These are phyloP conservation scores for Brachystomella parvula DNA, from an alignment of 1,140 invertebrate species.

Conservation along the genomic window DNA sequence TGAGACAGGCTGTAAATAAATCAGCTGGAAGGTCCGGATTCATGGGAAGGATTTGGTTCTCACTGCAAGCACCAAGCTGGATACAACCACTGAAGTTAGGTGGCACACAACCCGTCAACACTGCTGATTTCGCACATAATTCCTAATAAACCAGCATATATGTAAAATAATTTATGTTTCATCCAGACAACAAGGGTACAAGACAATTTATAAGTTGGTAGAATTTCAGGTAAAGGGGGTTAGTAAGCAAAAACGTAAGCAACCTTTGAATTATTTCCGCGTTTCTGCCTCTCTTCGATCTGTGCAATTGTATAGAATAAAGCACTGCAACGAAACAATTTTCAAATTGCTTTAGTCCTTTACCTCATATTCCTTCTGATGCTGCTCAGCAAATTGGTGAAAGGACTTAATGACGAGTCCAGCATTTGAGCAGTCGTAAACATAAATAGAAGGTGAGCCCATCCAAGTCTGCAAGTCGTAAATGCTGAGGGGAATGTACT, in stretches of 20 bases:
- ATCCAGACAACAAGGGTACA: background rate
- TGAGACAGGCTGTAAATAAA: slow-evolving; percentile 95
- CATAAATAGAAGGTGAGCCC: slow-evolving; percentile 96
- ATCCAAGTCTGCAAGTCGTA: slow-evolving; percentile 99
- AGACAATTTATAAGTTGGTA: no score
- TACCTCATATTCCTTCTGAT: slow-evolving; percentile 78
- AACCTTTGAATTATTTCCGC: slow-evolving; percentile 7
- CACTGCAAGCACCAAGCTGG: slow-evolving; percentile 87
- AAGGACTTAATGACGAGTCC: slow-evolving; percentile 92
- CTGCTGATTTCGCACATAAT: slow-evolving; percentile 37
- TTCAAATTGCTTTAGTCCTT: slow-evolving; percentile 13
- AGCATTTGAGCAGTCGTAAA: slow-evolving; percentile 98
- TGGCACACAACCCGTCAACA: slow-evolving; percentile 32
- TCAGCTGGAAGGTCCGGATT: slow-evolving; percentile 97
- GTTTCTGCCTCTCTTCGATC: background rate
- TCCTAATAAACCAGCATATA: slow-evolving; percentile 25
- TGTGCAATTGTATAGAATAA: background rate
- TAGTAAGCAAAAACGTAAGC: background rate
- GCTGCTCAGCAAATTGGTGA: slow-evolving; percentile 81
- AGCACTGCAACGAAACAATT: background rate
- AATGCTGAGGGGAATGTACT: slow-evolving; percentile 97
- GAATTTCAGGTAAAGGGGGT: background rate
- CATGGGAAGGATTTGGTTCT: slow-evolving; percentile 89
- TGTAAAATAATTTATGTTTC: slow-evolving; percentile 1
- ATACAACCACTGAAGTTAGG: slow-evolving; percentile 77